Base-by-base conservation (phyloP, 1,140 invertebrate species). In the Drosophila nasuta region DNA sequence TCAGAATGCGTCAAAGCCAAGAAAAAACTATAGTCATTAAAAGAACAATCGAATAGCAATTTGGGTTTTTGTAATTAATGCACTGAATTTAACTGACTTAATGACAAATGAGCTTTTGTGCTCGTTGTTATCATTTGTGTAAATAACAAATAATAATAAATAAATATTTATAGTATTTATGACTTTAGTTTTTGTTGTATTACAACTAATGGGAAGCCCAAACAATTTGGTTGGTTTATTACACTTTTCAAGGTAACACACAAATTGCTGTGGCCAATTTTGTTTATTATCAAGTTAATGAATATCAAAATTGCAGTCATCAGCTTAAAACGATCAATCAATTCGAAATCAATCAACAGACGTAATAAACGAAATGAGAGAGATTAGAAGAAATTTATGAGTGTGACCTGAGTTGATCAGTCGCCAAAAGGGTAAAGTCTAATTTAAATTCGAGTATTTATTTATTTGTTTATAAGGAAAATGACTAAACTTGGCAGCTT, bases 281-380 rank as follows among this genome's bases (percentile, higher is more conserved):
- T 51, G 46, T 73, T 67, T 30, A 51, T 56, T 30, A 63, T 30
- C 35, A 41, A 41, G 30, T 1, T 56, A 20, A 71, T 60, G 41
- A 67, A 58, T 54, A 15, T 25, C 20, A 20, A 25, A 13, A 66
- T 66, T 66, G 25, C 30, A 64, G 56, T 72, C 52, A 64, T 71
- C 56, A 30, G 48, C 43, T 54, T 75, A 75, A 85, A 78, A 67
- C 75, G 70, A 86, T 85, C 81, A 86, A 85, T 85, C 82, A 86
- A 48, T 33, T 68, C 10, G 5, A 30, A 72, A 30, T 65, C 69
- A 65, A 65, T 57, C 69, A 49, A 1, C 30, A 30, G 11, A 5
- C 6, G 8, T 25, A 54, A 74, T 56, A 60, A 60, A 70, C 28
- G 11, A 45, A 45, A 35, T 54, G 25, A 54, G 51, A 33, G 5